Evolutionary conservation across 2,888 invertebrate species (phyloP).

Genomic region (Amiota mariae): DNA sequence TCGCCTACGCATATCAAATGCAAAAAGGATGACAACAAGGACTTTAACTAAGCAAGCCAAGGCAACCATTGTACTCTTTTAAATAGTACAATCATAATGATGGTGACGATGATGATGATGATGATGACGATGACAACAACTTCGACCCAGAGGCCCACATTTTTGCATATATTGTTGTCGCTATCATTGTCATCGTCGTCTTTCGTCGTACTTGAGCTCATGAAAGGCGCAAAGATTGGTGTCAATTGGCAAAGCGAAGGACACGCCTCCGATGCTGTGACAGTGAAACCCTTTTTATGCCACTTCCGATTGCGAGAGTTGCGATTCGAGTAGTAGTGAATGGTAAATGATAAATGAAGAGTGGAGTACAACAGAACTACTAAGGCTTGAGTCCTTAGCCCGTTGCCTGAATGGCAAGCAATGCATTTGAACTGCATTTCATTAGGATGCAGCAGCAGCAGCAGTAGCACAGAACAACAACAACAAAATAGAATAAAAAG

Average conservation of each 20-base stretch:
- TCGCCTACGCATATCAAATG: neutral
- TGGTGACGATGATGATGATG: neutral
- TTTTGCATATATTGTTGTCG: conserved; percentile 58
- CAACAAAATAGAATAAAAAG: neutral
- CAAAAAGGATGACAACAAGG: neutral
- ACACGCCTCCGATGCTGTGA: conserved; percentile 37
- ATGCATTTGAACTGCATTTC: conserved; percentile 66
- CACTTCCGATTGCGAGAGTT: conserved; percentile 60
- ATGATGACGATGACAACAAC: neutral
- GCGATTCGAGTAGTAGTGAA: neutral
- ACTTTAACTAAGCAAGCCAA: too few relatives aligned
- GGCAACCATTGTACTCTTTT: neutral
- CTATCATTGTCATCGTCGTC: too few relatives aligned
- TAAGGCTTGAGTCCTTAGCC: conserved; percentile 66
- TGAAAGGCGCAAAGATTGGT: conserved; percentile 41
- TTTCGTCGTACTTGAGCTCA: conserved; percentile 27
- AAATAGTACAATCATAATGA: neutral
- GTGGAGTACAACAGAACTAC: neutral
- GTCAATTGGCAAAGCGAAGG: conserved; percentile 27
- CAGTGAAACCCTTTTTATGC: conserved; percentile 65
- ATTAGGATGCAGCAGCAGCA: conserved; percentile 45
- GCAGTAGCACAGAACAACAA: conserved; percentile 13
- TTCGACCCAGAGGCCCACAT: conserved; percentile 40
- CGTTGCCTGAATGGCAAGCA: conserved; percentile 46
- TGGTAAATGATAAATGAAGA: neutral